Evolutionary conservation across 1,140 invertebrate genomes (phyloP).

Genomic region (Bombus fervidus): DNA sequence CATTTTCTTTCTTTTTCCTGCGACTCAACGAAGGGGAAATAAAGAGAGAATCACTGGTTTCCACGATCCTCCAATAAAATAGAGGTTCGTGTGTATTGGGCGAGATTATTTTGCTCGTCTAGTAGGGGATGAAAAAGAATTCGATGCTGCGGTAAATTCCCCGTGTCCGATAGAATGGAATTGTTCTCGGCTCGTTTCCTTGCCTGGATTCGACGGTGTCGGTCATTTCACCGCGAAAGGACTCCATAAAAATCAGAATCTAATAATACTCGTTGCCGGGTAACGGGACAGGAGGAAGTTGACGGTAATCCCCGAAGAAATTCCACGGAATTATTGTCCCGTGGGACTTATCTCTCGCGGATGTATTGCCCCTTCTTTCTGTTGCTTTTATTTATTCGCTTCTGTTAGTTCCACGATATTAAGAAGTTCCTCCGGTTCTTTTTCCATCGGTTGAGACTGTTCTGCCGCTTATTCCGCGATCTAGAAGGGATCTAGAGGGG

Average conservation of each 20-base stretch:
- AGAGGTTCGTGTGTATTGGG: neutral
- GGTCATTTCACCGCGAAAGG: neutral
- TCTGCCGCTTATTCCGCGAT: neutral
- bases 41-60: neutral
- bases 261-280: conserved; percentile 20
- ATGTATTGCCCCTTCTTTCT: neutral
- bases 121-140: neutral
- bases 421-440: neutral
- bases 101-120: conserved; percentile 4
- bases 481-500: neutral
- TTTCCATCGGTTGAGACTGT: neutral
- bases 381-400: conserved; percentile 17
- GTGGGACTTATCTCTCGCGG: neutral
- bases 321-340: conserved; percentile 1
- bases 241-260: conserved; percentile 19
- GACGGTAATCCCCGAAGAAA: conserved; percentile 11
- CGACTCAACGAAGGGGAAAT: neutral
- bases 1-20: neutral
- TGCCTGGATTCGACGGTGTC: neutral
- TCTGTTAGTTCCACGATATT: conserved; percentile 7
- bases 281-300: neutral
- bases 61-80: neutral
- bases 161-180: conserved; percentile 11
- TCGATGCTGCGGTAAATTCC: conserved; percentile 11
- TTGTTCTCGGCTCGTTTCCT: conserved; percentile 24